phyloP scores from a whole-genome alignment of 2,113 vertebrate genomes.

The Trochalopteron elliotii region DNA sequence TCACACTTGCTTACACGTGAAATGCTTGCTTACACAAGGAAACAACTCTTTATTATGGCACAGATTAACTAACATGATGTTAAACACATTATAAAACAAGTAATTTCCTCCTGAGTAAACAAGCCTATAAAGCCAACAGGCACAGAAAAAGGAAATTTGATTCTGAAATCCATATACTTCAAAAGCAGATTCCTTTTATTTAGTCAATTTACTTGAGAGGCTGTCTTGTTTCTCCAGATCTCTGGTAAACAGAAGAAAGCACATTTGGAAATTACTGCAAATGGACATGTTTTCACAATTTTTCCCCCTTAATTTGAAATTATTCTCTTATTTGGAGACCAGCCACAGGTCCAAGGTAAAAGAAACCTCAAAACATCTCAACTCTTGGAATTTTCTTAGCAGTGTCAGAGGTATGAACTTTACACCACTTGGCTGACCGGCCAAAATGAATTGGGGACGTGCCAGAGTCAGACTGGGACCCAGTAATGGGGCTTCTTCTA shows the following conservation, averaged over 20 bases:
- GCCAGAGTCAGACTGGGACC: neutral
- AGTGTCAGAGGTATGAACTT: neutral
- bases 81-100: conserved; percentile 66
- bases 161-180: conserved; percentile 61
- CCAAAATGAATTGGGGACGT: fast-evolving
- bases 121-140: conserved; percentile 60
- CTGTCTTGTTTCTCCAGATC: conserved; percentile 40
- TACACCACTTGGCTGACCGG: neutral
- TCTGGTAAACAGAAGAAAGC: conserved; percentile 45
- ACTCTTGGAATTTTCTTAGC: neutral
- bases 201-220: conserved; percentile 40
- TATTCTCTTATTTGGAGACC: neutral
- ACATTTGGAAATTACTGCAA: conserved; percentile 9
- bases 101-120: conserved; percentile 59
- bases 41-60: conserved; percentile 11
- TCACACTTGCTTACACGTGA: neutral
- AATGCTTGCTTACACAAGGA: conserved; percentile 19
- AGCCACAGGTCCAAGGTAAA: neutral
- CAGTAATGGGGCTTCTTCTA: neutral
- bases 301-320: neutral
- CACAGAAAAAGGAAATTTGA: conserved; percentile 63
- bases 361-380: neutral
- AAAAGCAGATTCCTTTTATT: conserved; percentile 65
- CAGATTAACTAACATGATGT: conserved; percentile 59
- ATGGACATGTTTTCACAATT: neutral